Base-by-base conservation (phyloP, 2,113 vertebrate genomes). In the Chunga burmeisteri region DNA sequence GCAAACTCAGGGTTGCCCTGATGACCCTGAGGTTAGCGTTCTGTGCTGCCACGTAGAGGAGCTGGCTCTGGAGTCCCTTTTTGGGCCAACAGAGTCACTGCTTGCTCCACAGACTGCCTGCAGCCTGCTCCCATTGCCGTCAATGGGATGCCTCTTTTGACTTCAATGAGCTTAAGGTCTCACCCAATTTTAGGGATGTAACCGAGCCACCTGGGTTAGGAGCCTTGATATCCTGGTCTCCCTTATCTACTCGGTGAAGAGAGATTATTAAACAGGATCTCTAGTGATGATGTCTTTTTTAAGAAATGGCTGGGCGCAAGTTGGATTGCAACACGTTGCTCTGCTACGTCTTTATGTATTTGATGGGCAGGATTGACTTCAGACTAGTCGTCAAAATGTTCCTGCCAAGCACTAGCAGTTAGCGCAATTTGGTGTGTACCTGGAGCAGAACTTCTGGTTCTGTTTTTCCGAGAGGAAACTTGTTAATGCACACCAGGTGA, bases 21-120 rank as follows among this genome's bases (percentile, higher is more conserved):
- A 46, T 90, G 94, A 91, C 77, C 89, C 86, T 23, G 27, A 87
- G 86, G 82, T 94, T 90, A 85, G 66, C 74, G 40, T 65, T 68
- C 36, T 47, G 7, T 36, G 63, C 53, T 85, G 61, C 46, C 20
- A 42, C 0, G 0, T 26, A 36, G 67, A 75, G 53, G 30, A 62
- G n/a, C 40, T 36, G 38, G 19, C 42, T 78, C 47, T 50, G 30
- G 77, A 56, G 52, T 18, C 46, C 27, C 8, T 58, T 83, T 66
- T 46, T 52, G 63, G 85, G 42, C 38, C n/a, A 49, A 2, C 21
- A 55, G 56, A 72, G 34, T 38, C 4, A 34, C 22, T 46, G 27
- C 44, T 40, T 47, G 29, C 56, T 79, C 32, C 44, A 30, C 26
- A 50, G 49, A 14, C 15, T 47, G 50, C 61, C 47, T 66, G 62